A percentile compares a stretch with the other conserved stretches of the same genome.
phyloP scores from a whole-genome alignment of 2,888 invertebrate genomes.

The Horisme vitalbata region DNA sequence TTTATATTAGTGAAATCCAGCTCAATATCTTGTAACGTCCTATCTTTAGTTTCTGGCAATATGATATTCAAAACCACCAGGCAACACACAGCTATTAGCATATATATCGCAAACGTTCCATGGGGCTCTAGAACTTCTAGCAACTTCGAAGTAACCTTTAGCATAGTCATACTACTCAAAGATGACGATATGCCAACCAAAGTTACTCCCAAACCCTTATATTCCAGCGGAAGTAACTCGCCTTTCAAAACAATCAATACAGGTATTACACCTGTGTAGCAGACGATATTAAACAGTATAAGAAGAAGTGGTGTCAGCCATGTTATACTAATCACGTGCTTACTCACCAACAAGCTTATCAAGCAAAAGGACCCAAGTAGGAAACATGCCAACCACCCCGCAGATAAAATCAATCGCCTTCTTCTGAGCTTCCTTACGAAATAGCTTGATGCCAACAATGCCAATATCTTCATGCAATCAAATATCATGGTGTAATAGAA shows the following conservation, averaged over 20 bases:
- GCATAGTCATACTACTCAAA: constrained; percentile 32
- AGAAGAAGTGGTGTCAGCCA: constrained; percentile 7
- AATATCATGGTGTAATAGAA: constrained; percentile 6
- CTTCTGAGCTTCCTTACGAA: constrained; percentile 6
- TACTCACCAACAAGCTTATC: background rate
- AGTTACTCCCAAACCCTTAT: constrained; percentile 32
- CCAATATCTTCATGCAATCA: constrained; percentile 11
- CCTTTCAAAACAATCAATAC: constrained; percentile 9
- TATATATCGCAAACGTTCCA: constrained; percentile 36
- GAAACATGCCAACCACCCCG: constrained; percentile 2
- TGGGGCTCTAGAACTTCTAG: constrained; percentile 14
- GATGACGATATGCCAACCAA: constrained; percentile 25
- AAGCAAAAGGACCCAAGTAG: constrained; percentile 5
- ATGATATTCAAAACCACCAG: constrained; percentile 32
- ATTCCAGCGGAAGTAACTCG: constrained; percentile 42
- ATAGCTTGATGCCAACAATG: constrained; percentile 4
- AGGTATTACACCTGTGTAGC: constrained; percentile 8
- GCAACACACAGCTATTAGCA: constrained; percentile 14
- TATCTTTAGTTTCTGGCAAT: constrained; percentile 44
- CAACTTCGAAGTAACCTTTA: constrained; percentile 13
- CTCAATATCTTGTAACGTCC: constrained; percentile 46
- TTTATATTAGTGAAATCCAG: constrained; percentile 29
- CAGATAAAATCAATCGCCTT: constrained; percentile 1
- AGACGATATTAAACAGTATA: constrained; percentile 5
- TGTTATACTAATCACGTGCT: background rate